Percentiles rank a stretch among this genome's conserved stretches.
Conservation (phyloP, 2,888 invertebrate genomes). For the Meloe dianella region DNA sequence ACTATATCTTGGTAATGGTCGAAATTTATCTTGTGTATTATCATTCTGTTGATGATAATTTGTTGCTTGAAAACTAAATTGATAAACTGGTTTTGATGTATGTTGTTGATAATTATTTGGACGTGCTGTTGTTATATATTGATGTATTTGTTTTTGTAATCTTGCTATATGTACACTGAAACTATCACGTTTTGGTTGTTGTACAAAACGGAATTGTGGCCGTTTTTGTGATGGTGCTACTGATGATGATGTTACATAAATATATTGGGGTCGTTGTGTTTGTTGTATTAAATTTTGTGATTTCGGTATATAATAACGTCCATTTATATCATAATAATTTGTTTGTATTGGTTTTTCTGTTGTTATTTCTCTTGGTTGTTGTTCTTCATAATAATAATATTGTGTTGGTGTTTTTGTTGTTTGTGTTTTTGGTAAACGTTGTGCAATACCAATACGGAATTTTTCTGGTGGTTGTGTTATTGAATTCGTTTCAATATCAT, state of each 20-base stretch:
- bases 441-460: slow-evolving; percentile 40
- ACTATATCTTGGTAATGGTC: slow-evolving; percentile 52
- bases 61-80: slow-evolving; percentile 74
- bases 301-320: slow-evolving; percentile 44
- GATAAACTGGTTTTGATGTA: slow-evolving; percentile 68
- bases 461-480: slow-evolving; percentile 52
- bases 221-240: slow-evolving; percentile 47
- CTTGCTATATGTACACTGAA: slow-evolving; percentile 72
- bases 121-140: slow-evolving; percentile 65
- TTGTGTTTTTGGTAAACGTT: slow-evolving; percentile 29
- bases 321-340: slow-evolving; percentile 39
- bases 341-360: slow-evolving; percentile 35
- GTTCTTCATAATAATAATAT: slow-evolving; percentile 73
- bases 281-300: slow-evolving; percentile 28
- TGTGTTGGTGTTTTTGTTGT: slow-evolving; percentile 62
- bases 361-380: slow-evolving; percentile 41
- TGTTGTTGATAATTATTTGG: slow-evolving; percentile 51
- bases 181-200: slow-evolving; percentile 59
- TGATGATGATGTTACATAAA: slow-evolving; percentile 51
- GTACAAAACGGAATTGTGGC: slow-evolving; percentile 47
- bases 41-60: slow-evolving; percentile 57
- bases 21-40: slow-evolving; percentile 44
- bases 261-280: slow-evolving; percentile 40
- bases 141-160: slow-evolving; percentile 69
- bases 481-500: slow-evolving; percentile 63